A percentile compares a stretch with the other conserved stretches of the same genome.
Evolutionary conservation across 30 jellyfish, hydroid and myxozoan genomes (phyloP).

Genomic region (Clytia hemisphaerica): DNA sequence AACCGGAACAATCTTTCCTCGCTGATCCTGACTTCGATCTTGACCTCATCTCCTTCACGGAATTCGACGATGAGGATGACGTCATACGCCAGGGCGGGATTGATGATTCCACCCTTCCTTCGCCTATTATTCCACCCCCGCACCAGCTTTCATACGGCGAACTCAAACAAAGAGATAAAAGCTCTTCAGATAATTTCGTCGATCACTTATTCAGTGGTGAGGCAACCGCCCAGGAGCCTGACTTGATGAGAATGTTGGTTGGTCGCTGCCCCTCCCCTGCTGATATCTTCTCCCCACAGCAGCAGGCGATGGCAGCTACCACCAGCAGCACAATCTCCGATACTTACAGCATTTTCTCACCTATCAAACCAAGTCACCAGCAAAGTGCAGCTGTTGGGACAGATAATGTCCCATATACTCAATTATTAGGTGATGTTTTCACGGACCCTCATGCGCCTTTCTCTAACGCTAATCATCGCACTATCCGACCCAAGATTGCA

Average conservation of each 20-base stretch:
- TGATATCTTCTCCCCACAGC: neutral
- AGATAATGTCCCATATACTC: neutral
- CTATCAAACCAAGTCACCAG: too few species aligned
- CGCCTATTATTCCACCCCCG: neutral
- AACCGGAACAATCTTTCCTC: slow-evolving; percentile 40
- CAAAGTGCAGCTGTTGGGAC: too few species aligned
- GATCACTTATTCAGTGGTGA: neutral
- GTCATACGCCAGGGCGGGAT: slow-evolving; percentile 8
- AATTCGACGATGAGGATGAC: slow-evolving; percentile 15
- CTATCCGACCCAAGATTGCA: slow-evolving; percentile 8
- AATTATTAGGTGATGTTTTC: neutral
- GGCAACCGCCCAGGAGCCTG: neutral
- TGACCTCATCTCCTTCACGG: slow-evolving; percentile 29
- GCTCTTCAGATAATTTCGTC: neutral
- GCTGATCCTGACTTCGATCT: neutral
- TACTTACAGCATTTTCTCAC: slow-evolving; percentile 5
- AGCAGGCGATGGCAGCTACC: neutral
- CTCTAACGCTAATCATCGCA: neutral
- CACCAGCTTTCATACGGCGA: neutral
- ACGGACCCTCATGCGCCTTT: neutral
- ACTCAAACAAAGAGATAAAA: neutral
- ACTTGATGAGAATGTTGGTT: slow-evolving; percentile 7
- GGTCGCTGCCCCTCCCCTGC: slow-evolving; percentile 11
- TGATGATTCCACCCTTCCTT: neutral
- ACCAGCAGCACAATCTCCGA: neutral